phyloP scores from a whole-genome alignment of 2,888 invertebrate genomes.

The Corythucha ciliata region DNA sequence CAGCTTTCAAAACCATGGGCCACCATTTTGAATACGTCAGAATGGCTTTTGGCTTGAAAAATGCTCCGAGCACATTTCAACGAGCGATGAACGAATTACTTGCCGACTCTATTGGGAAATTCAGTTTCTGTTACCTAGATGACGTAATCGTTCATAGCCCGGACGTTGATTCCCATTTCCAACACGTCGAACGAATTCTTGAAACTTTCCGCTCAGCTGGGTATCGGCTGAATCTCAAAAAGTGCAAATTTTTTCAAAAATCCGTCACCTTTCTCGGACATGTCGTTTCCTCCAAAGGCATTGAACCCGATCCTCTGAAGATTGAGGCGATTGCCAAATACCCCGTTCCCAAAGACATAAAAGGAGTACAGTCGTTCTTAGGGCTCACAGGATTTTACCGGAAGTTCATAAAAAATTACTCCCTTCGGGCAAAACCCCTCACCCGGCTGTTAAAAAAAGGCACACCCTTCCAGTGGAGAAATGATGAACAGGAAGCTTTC shows the following conservation, averaged over 20 bases:
- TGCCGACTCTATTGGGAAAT: not conserved
- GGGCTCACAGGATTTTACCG: slow-evolving; percentile 40
- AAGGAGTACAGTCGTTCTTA: slow-evolving; percentile 35
- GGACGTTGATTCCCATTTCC: not conserved
- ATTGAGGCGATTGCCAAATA: not conserved
- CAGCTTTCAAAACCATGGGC: too few relatives aligned
- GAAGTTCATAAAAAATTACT: slow-evolving; percentile 40
- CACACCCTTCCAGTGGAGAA: slow-evolving; percentile 31
- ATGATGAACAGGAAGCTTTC: slow-evolving; percentile 27
- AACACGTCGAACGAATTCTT: not conserved
- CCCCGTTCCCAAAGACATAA: slow-evolving; percentile 5
- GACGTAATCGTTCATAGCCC: not conserved
- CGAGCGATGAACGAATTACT: slow-evolving; percentile 11
- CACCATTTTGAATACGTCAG: too few relatives aligned
- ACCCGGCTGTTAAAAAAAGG: slow-evolving; percentile 29
- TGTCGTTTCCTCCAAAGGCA: not conserved
- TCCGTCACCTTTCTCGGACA: not conserved
- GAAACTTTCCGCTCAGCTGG: not conserved
- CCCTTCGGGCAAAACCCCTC: slow-evolving; percentile 36
- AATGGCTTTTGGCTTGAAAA: too few relatives aligned
- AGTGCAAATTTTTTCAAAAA: not conserved
- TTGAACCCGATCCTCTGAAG: slow-evolving; percentile 16
- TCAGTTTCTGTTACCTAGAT: not conserved
- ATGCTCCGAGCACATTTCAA: slow-evolving; percentile 14
- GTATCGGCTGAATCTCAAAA: not conserved